These are phyloP conservation scores for Phrynocephalus forsythii DNA, from an alignment of 2,797 vertebrate genomes.

Conservation along the genomic window DNA sequence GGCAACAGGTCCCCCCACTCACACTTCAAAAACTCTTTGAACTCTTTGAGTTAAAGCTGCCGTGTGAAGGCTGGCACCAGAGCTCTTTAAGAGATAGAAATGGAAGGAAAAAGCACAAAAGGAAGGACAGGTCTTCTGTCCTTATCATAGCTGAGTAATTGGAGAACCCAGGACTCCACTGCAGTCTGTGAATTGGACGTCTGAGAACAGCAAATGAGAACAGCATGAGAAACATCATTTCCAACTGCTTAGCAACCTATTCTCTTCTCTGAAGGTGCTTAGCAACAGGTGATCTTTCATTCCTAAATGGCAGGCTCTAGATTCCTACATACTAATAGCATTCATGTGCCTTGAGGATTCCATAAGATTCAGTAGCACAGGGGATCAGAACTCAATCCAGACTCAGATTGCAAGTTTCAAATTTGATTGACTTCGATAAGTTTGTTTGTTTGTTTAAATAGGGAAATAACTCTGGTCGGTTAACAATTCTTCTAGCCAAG, in stretches of 20 bases:
- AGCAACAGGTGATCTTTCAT: slow-evolving; percentile 44
- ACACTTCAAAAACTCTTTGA: too few species aligned
- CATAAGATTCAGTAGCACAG: background rate
- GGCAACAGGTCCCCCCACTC: too few species aligned
- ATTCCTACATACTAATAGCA: slow-evolving; percentile 15
- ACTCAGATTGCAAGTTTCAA: background rate
- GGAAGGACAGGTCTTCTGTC: background rate
- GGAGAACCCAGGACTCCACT: slow-evolving; percentile 1
- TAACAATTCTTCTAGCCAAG: too few species aligned
- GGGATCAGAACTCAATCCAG: background rate
- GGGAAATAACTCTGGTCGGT: too few species aligned
- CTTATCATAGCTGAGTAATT: slow-evolving; percentile 12
- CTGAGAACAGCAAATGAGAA: slow-evolving; percentile 5
- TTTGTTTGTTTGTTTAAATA: too few species aligned
- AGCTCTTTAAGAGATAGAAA: background rate
- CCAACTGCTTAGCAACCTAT: slow-evolving; percentile 39
- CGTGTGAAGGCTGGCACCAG: background rate
- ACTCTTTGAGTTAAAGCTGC: background rate
- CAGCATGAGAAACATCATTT: slow-evolving; percentile 29
- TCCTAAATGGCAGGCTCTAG: slow-evolving; percentile 7
- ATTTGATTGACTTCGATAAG: background rate
- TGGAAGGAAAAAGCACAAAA: background rate
- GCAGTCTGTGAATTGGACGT: slow-evolving; percentile 13
- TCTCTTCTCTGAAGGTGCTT: slow-evolving; percentile 27
- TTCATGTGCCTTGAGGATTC: slow-evolving; percentile 1